These are phyloP conservation scores for Slavum lentiscoides DNA, from an alignment of 2,888 invertebrate genomes.

Conservation along the genomic window DNA sequence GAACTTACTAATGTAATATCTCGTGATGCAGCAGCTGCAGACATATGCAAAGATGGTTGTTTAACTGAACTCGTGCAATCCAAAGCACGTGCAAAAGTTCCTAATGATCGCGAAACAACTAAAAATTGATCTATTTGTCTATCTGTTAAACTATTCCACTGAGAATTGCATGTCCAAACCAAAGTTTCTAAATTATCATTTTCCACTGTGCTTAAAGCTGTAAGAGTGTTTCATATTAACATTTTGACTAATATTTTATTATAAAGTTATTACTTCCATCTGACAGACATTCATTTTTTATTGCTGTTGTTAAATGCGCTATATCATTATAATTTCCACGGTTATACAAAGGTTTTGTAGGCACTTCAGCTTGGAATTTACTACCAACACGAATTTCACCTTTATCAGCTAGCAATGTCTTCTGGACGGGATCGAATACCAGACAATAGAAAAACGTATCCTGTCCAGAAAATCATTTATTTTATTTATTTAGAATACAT, in stretches of 20 bases:
- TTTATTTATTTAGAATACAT: neutral
- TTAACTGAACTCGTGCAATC: conserved; percentile 98
- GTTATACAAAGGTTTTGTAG: conserved; percentile 69
- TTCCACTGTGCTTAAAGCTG: neutral
- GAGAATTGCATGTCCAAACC: conserved; percentile 93
- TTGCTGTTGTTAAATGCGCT: neutral
- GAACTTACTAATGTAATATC: conserved; percentile 86
- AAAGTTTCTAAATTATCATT: conserved; percentile 75
- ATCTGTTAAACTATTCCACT: conserved; percentile 71
- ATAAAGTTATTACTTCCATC: neutral
- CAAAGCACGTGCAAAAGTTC: conserved; percentile 96
- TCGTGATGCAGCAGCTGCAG: conserved; percentile 96
- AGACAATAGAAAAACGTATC: conserved; percentile 99
- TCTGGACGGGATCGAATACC: conserved; percentile 98
- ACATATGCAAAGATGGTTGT: conserved; percentile 98
- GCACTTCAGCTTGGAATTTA: conserved; percentile 95
- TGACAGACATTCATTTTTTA: conserved; percentile 17
- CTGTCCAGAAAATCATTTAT: conserved; percentile 63
- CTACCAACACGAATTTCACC: conserved; percentile 82
- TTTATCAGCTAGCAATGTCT: conserved; percentile 97
- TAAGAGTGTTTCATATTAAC: neutral
- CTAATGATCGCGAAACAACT: conserved; percentile 66
- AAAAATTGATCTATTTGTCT: conserved; percentile 98
- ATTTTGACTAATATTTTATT: neutral
- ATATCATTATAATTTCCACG: conserved; percentile 68